A percentile compares a stretch with the other conserved stretches of the same genome.
These are phyloP conservation scores for Halcyon badia DNA, from an alignment of 2,797 vertebrate genomes.

Conservation along the genomic window DNA sequence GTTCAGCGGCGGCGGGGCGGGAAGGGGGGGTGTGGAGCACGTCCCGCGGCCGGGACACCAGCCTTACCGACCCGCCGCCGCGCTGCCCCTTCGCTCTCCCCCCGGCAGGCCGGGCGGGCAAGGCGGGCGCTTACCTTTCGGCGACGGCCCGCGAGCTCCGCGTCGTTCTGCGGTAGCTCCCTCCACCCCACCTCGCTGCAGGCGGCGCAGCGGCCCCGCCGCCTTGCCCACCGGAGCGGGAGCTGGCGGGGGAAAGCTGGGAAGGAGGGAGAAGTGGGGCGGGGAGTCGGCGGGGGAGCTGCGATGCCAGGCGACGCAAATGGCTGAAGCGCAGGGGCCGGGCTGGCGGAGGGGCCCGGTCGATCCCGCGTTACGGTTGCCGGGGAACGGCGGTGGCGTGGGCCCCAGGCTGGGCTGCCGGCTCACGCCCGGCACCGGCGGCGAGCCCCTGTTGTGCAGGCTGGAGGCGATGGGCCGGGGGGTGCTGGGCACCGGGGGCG, in stretches of 20 bases:
- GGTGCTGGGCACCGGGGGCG: conserved; percentile 89
- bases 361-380: conserved; percentile 73
- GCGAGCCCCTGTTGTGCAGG: conserved; percentile 82
- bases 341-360: conserved; percentile 15
- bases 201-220: not conserved
- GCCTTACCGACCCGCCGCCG: not conserved
- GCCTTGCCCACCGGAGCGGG: not conserved
- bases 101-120: not conserved
- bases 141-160: not conserved
- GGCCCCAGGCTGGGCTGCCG: conserved; percentile 74
- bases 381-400: conserved; percentile 72
- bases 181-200: not conserved
- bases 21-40: not conserved
- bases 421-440: conserved; percentile 77
- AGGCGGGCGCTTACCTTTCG: not conserved
- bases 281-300: not conserved
- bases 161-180: not conserved
- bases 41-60: not conserved
- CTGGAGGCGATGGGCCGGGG: conserved; percentile 84
- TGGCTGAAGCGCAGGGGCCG: conserved; percentile 8
- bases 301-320: conserved; percentile 18
- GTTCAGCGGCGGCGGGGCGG: not conserved
- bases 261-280: not conserved
- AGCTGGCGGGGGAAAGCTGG: not conserved
- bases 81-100: not conserved